A percentile compares a stretch with the other conserved stretches of the same genome.
Evolutionary conservation across 2,888 invertebrate species (phyloP).

Genomic region (Nezara viridula): DNA sequence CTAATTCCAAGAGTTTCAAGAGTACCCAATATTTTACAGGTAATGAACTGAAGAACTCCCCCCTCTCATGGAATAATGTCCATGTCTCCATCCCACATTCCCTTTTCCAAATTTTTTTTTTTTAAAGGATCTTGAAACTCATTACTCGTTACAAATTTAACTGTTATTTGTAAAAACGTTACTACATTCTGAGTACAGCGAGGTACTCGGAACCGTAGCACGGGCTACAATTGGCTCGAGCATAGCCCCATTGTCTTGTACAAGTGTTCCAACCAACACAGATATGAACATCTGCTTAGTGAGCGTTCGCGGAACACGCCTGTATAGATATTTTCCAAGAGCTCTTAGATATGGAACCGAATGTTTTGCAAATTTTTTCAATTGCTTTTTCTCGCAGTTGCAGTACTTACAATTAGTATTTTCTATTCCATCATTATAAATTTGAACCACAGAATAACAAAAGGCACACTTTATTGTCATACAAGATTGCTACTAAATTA

Average conservation of each 20-base stretch:
- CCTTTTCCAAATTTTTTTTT: no score
- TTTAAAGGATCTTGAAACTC: no score
- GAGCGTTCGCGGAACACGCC: constrained; percentile 19
- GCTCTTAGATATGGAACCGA: constrained; percentile 25
- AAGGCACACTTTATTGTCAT: no score
- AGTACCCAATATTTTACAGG: no score
- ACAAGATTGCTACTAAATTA: no score
- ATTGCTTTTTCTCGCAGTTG: background rate
- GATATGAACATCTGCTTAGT: constrained; percentile 12
- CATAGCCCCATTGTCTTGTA: background rate
- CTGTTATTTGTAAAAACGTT: background rate
- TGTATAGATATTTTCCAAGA: constrained; percentile 14
- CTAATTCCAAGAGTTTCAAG: no score
- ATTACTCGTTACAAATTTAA: background rate
- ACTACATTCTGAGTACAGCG: background rate
- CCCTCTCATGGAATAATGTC: no score
- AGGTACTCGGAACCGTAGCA: background rate
- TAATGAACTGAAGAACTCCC: no score
- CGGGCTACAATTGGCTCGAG: background rate
- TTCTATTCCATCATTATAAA: background rate
- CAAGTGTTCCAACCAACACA: background rate
- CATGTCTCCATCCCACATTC: no score
- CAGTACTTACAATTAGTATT: background rate
- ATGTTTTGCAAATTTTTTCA: constrained; percentile 15
- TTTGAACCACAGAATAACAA: no score